A percentile compares a stretch with the other conserved stretches of the same genome.
Evolutionary conservation across 2,888 invertebrate genomes (phyloP).

Genomic region (Furcula furcula): DNA sequence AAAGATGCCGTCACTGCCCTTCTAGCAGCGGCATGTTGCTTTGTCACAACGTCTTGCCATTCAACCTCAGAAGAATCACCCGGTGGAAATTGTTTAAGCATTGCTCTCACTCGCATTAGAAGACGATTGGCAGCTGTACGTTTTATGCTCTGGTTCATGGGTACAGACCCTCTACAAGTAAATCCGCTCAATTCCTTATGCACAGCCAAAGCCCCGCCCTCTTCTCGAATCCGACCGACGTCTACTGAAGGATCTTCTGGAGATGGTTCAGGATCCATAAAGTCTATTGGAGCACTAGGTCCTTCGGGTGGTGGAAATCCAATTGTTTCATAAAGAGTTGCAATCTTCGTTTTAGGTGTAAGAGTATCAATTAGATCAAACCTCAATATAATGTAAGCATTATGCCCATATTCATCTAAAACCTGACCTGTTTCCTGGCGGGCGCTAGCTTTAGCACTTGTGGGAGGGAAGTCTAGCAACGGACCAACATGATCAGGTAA

Average conservation of each 20-base stretch:
- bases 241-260: conserved; percentile 52
- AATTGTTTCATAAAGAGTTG: conserved; percentile 48
- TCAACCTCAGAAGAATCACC: conserved; percentile 52
- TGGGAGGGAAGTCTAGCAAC: conserved; percentile 58
- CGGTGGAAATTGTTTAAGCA: conserved; percentile 64
- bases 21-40: conserved; percentile 63
- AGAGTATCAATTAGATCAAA: conserved; percentile 61
- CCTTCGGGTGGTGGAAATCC: conserved; percentile 47
- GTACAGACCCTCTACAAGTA: conserved; percentile 51
- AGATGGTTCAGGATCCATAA: conserved; percentile 37
- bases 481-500: conserved; percentile 44
- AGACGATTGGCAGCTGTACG: conserved; percentile 68
- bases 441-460: conserved; percentile 56
- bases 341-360: conserved; percentile 48
- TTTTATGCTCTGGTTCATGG: conserved; percentile 68
- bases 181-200: conserved; percentile 63
- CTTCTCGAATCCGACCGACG: conserved; percentile 54
- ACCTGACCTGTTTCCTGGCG: conserved; percentile 42
- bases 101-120: conserved; percentile 56
- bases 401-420: conserved; percentile 54
- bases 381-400: conserved; percentile 50
- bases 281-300: conserved; percentile 34
- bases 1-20: conserved; percentile 69
- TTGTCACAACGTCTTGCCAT: conserved; percentile 64
- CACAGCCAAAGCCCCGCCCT: conserved; percentile 65